Percentiles rank a stretch among this genome's conserved stretches.
Conservation (phyloP, 92 coral and sea anemone species). For the Desmophyllum pertusum region DNA sequence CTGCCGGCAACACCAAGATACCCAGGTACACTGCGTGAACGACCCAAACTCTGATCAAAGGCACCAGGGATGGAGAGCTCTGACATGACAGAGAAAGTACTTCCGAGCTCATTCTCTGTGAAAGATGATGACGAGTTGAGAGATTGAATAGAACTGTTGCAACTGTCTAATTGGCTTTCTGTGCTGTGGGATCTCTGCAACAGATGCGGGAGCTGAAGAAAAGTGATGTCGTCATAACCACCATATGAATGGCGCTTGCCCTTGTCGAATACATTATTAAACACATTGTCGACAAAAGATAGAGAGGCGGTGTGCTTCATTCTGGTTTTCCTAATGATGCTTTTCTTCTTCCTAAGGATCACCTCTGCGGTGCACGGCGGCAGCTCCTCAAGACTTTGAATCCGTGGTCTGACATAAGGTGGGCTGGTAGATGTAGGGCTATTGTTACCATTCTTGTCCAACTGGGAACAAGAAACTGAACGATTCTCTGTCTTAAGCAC, state of each 20-base stretch:
- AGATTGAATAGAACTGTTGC: slow-evolving; percentile 44
- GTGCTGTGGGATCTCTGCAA: slow-evolving; percentile 30
- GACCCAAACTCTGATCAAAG: slow-evolving; percentile 37
- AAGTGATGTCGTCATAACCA: slow-evolving; percentile 26
- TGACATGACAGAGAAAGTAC: slow-evolving; percentile 45
- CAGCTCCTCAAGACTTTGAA: slow-evolving; percentile 70
- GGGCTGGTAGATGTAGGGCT: slow-evolving; percentile 37
- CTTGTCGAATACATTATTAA: slow-evolving; percentile 30
- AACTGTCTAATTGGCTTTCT: slow-evolving; percentile 38
- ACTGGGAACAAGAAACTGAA: slow-evolving; percentile 37
- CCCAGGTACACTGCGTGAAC: slow-evolving; percentile 55
- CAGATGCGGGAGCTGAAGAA: slow-evolving; percentile 25
- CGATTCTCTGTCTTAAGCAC: slow-evolving; percentile 28
- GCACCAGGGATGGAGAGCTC: slow-evolving; percentile 23
- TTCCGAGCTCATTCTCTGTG: slow-evolving; percentile 53
- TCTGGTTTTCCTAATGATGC: slow-evolving; percentile 48
- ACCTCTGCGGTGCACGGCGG: slow-evolving; percentile 66
- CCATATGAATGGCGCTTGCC: slow-evolving; percentile 57
- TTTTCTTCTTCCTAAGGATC: slow-evolving; percentile 60
- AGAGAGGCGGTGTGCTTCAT: slow-evolving; percentile 58
- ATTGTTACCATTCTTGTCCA: slow-evolving; percentile 15
- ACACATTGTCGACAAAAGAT: slow-evolving; percentile 28
- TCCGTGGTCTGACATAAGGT: slow-evolving; percentile 71
- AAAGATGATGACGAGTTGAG: slow-evolving; percentile 43
- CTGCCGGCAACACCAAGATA: slow-evolving; percentile 23